Conservation (phyloP, 1,140 invertebrate genomes). For the Elymnias hypermnestra region DNA sequence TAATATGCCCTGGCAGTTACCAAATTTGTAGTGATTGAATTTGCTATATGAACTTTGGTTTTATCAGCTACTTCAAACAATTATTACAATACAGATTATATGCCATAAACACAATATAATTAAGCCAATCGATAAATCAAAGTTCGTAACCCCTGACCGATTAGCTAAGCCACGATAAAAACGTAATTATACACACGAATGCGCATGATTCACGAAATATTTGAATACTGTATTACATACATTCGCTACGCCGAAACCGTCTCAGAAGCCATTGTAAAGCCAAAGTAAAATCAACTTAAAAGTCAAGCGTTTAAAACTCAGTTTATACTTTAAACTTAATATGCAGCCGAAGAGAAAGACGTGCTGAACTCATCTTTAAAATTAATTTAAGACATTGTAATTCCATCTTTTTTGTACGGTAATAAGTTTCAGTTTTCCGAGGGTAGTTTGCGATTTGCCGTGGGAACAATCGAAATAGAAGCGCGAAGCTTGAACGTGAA, state of each 20-base stretch:
- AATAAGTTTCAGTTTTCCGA: slow-evolving; percentile 31
- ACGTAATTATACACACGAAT: slow-evolving; percentile 67
- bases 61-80: no score
- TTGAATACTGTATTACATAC: slow-evolving; percentile 55
- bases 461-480: slow-evolving; percentile 60
- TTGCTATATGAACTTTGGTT: no score
- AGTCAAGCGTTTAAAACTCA: no score
- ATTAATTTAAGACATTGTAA: slow-evolving; percentile 16
- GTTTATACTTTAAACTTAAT: no score
- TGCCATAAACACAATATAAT: slow-evolving; percentile 19
- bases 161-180: slow-evolving; percentile 48
- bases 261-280: slow-evolving; percentile 24
- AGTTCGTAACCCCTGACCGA: slow-evolving; percentile 42
- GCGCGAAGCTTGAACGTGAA: slow-evolving; percentile 44
- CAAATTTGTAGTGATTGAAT: no score
- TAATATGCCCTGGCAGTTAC: no score
- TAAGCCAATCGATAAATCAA: slow-evolving; percentile 19
- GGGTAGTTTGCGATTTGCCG: slow-evolving; percentile 34
- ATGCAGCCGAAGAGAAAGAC: slow-evolving; percentile 37
- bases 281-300: no score
- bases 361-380: slow-evolving; percentile 36
- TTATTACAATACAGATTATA: not conserved
- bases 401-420: slow-evolving; percentile 23
- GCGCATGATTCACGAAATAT: slow-evolving; percentile 65
- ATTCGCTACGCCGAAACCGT: slow-evolving; percentile 40